These are phyloP conservation scores for Encarsia formosa DNA, from an alignment of 2,888 invertebrate genomes.

Conservation along the genomic window DNA sequence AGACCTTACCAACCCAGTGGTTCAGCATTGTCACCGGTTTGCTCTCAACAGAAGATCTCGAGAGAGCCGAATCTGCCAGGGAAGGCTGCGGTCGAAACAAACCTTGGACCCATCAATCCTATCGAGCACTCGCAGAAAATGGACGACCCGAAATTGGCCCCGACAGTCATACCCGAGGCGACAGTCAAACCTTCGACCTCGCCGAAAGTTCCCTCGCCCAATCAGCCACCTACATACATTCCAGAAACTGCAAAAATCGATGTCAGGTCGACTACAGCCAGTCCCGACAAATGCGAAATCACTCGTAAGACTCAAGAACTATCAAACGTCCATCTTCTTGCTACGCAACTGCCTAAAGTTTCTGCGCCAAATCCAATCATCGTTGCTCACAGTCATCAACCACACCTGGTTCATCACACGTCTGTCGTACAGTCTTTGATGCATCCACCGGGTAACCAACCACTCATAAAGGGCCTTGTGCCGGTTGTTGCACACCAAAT, in stretches of 20 bases:
- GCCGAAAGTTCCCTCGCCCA: slow-evolving; percentile 49
- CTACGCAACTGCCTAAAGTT: slow-evolving; percentile 57
- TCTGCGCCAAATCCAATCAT: slow-evolving; percentile 54
- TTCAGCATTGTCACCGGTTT: slow-evolving; percentile 37
- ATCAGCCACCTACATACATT: slow-evolving; percentile 49
- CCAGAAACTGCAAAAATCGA: slow-evolving; percentile 50
- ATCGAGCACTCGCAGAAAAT: slow-evolving; percentile 40
- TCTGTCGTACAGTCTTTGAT: slow-evolving; percentile 35
- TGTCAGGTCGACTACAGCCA: slow-evolving; percentile 32
- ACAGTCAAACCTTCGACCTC: slow-evolving; percentile 47
- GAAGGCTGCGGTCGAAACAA: slow-evolving; percentile 47
- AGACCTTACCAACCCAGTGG: slow-evolving; percentile 43
- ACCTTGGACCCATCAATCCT: slow-evolving; percentile 41
- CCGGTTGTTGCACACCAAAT: slow-evolving; percentile 38
- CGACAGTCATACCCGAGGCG: slow-evolving; percentile 44
- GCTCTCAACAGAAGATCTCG: slow-evolving; percentile 39
- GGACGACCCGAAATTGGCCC: slow-evolving; percentile 47
- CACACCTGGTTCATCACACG: slow-evolving; percentile 37
- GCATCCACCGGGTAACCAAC: slow-evolving; percentile 33
- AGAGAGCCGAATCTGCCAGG: slow-evolving; percentile 34
- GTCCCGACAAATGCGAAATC: slow-evolving; percentile 28
- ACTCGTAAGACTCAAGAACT: slow-evolving; percentile 38
- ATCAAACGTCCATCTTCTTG: slow-evolving; percentile 60
- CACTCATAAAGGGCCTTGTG: slow-evolving; percentile 42
- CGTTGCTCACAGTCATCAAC: slow-evolving; percentile 46